These are phyloP conservation scores for Anastrepha obliqua DNA, from an alignment of 1,140 invertebrate species.

Conservation along the genomic window DNA sequence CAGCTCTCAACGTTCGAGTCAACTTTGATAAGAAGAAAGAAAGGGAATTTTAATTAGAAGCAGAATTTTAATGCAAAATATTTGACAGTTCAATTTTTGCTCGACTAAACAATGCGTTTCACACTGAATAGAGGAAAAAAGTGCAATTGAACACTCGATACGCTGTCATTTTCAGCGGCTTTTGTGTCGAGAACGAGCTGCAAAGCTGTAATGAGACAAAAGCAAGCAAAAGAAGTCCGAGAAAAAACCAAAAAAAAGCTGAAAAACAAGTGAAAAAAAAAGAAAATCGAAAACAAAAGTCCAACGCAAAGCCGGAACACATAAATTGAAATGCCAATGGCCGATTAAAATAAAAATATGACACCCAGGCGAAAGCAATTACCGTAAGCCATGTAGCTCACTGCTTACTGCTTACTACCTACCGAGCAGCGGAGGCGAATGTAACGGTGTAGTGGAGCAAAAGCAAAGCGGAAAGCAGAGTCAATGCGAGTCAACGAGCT, in stretches of 20 bases:
- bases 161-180: constrained; percentile 32
- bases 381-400: background rate
- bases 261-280: background rate
- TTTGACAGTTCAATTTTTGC: background rate
- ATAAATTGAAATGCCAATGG: constrained; percentile 49
- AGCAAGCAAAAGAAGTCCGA: background rate
- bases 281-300: background rate
- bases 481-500: constrained; percentile 35
- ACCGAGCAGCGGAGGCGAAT: background rate
- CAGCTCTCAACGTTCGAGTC: no score
- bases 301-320: background rate
- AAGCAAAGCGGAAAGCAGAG: background rate
- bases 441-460: background rate
- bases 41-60: no score
- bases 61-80: background rate
- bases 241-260: background rate
- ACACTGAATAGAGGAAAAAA: background rate
- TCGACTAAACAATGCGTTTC: background rate
- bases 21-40: no score
- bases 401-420: background rate
- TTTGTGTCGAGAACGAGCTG: background rate
- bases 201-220: background rate
- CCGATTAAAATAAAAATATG: constrained; percentile 52
- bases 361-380: constrained; percentile 45
- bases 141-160: constrained; percentile 21